Conservation (phyloP, 2,113 vertebrate species). For the Eulacestoma nigropectus region DNA sequence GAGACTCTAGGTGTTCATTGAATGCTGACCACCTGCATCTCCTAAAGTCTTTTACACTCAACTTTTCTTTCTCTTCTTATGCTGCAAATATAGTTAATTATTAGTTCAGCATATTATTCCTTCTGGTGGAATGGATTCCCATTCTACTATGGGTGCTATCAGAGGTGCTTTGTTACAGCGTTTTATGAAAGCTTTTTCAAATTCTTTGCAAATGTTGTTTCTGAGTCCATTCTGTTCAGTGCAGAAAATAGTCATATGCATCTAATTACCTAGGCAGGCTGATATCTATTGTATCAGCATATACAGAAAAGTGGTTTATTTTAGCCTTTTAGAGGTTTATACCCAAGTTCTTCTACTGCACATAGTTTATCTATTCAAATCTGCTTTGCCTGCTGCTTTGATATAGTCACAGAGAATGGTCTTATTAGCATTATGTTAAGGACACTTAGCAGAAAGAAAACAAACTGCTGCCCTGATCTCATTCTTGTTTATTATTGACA, state of each 20-base stretch:
- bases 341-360: background rate
- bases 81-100: background rate
- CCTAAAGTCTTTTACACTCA: background rate
- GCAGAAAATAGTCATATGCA: background rate
- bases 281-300: background rate
- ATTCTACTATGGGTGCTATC: background rate
- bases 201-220: background rate
- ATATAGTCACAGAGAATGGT: background rate
- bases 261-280: background rate
- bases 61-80: background rate
- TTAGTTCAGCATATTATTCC: background rate
- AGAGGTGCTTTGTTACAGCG: background rate
- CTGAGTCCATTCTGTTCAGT: background rate
- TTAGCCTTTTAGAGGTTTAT: background rate
- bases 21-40: background rate
- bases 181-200: background rate
- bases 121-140: background rate
- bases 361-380: background rate
- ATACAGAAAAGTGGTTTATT: background rate
- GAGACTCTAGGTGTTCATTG: background rate
- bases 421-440: background rate
- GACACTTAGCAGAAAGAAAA: background rate
- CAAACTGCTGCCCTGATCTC: background rate
- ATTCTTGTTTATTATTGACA: slow-evolving; percentile 1
- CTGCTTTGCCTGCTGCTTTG: background rate